Evolutionary conservation across 1,140 invertebrate genomes (phyloP).

Genomic region (Bombus ignitus): DNA sequence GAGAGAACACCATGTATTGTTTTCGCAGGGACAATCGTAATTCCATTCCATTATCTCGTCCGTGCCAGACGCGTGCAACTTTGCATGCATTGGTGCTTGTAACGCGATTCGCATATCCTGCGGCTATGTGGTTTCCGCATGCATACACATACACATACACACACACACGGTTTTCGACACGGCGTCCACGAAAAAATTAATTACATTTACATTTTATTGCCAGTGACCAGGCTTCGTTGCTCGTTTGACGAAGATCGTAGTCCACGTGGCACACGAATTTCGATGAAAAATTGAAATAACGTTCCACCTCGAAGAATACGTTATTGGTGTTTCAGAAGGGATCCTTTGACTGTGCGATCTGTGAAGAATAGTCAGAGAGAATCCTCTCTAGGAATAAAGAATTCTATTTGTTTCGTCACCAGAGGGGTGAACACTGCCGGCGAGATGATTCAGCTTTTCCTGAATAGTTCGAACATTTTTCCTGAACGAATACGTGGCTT

Average conservation of each 20-base stretch:
- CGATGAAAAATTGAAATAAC: slow-evolving; percentile 21
- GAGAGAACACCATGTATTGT: slow-evolving; percentile 47
- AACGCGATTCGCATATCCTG: slow-evolving; percentile 2
- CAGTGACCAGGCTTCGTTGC: background rate
- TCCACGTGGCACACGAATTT: background rate
- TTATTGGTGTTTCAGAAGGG: background rate
- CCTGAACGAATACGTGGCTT: background rate
- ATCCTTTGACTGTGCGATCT: background rate
- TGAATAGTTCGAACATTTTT: background rate
- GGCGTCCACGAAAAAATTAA: slow-evolving; percentile 16
- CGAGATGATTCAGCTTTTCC: background rate
- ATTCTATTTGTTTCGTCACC: background rate
- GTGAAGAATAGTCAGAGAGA: background rate
- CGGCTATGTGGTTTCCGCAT: too few relatives aligned
- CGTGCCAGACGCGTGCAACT: slow-evolving; percentile 38
- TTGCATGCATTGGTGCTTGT: background rate
- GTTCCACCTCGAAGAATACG: background rate
- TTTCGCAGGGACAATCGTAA: slow-evolving; percentile 63
- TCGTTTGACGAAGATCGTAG: too few relatives aligned
- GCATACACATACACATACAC: too few relatives aligned
- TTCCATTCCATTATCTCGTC: slow-evolving; percentile 63
- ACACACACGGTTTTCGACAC: too few relatives aligned
- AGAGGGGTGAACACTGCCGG: background rate
- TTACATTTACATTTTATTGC: slow-evolving; percentile 52
- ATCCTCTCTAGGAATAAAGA: background rate